Percentiles rank a stretch among this genome's conserved stretches.
Evolutionary conservation across 2,113 vertebrate genomes (phyloP).

Genomic region (Sphaerodactylus townsendi): DNA sequence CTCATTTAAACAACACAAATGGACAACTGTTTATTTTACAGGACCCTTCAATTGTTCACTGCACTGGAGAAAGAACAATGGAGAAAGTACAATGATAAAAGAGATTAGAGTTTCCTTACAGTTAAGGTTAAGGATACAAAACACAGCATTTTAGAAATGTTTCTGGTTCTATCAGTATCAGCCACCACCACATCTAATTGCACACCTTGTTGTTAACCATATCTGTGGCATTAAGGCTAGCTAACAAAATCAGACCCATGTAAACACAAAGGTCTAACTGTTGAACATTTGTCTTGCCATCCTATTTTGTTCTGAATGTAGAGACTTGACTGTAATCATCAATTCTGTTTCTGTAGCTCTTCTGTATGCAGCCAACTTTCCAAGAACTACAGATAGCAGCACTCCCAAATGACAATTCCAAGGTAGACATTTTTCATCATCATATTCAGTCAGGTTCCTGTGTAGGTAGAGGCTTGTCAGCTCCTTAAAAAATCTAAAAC

Average conservation of each 20-base stretch:
- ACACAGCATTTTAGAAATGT: not conserved
- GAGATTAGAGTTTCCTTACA: not conserved
- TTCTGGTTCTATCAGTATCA: not conserved
- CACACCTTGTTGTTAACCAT: not conserved
- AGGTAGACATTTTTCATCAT: not conserved
- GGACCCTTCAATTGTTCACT: not conserved
- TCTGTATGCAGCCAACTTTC: slow-evolving; percentile 1
- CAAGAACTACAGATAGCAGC: not conserved
- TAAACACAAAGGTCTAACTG: not conserved
- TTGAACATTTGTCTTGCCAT: not conserved
- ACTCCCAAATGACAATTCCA: not conserved
- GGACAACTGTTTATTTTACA: not conserved
- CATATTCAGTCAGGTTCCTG: not conserved
- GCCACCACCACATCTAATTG: not conserved
- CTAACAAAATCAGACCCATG: not conserved
- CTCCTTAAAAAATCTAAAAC: not conserved
- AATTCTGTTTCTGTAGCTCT: not conserved
- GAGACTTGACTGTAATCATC: not conserved
- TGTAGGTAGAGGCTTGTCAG: slow-evolving; percentile 17
- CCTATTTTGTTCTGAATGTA: not conserved
- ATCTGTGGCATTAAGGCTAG: not conserved
- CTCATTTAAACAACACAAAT: not conserved
- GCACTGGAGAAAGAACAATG: too few species aligned
- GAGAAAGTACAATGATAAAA: not conserved
- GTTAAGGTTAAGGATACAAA: not conserved